A percentile compares a stretch with the other conserved stretches of the same genome.
Conservation (phyloP, 2,113 vertebrate species). For the Zapus hudsonius region DNA sequence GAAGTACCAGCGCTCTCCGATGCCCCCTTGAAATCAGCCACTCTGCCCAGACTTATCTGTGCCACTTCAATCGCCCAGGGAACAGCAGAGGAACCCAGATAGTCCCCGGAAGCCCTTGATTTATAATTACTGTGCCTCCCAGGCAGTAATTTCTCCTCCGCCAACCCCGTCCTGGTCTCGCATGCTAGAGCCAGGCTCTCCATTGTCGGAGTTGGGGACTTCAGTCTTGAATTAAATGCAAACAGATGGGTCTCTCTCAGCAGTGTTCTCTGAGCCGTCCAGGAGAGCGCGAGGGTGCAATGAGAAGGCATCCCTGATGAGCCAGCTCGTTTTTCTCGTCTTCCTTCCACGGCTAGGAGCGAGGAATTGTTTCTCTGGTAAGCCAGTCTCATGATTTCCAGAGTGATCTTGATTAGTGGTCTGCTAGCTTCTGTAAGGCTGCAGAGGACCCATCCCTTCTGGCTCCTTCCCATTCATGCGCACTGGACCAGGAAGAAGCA, state of each 20-base stretch:
- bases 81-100: constrained; percentile 66
- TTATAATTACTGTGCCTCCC: constrained; percentile 65
- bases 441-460: not conserved
- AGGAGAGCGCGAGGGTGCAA: not conserved
- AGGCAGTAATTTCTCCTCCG: constrained; percentile 15
- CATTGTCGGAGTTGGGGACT: constrained; percentile 44
- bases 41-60: constrained; percentile 74
- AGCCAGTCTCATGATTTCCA: constrained; percentile 52
- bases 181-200: constrained; percentile 43
- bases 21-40: constrained; percentile 68
- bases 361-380: constrained; percentile 51
- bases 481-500: not conserved
- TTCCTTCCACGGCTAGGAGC: not conserved
- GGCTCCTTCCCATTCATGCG: not conserved
- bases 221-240: constrained; percentile 79
- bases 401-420: constrained; percentile 12
- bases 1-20: constrained; percentile 45
- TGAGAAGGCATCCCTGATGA: constrained; percentile 38
- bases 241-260: constrained; percentile 69
- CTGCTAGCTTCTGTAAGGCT: not conserved
- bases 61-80: constrained; percentile 77
- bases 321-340: constrained; percentile 22
- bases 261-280: constrained; percentile 55
- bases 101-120: constrained; percentile 69
- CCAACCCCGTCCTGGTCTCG: constrained; percentile 39